phyloP scores from a whole-genome alignment of 1,140 invertebrate genomes.

The Conopomorpha cramerella region DNA sequence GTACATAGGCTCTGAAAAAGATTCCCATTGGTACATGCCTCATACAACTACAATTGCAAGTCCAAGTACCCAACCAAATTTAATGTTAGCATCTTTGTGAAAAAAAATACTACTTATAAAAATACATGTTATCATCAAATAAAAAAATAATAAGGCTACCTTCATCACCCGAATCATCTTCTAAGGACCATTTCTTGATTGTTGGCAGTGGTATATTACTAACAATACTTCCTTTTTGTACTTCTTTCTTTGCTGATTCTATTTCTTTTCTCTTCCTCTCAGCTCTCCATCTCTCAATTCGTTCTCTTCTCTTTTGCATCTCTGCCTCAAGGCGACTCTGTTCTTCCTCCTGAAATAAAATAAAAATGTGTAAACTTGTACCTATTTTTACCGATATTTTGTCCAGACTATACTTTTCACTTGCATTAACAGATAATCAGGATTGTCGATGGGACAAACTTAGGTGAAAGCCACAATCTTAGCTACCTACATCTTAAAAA shows the following conservation, averaged over 20 bases:
- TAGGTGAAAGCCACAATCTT: conserved; percentile 6
- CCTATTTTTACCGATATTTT: too few species aligned
- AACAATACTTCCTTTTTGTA: conserved; percentile 63
- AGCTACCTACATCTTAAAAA: conserved; percentile 5
- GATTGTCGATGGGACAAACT: conserved; percentile 9
- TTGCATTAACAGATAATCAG: too few species aligned
- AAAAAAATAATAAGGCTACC: conserved; percentile 41
- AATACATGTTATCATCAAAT: too few species aligned
- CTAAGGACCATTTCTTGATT: conserved; percentile 89
- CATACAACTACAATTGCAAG: too few species aligned
- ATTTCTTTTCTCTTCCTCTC: conserved; percentile 86
- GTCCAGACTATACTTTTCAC: too few species aligned
- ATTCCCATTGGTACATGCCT: too few species aligned
- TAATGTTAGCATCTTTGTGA: too few species aligned
- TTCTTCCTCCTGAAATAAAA: conserved; percentile 86
- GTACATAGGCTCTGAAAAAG: too few species aligned
- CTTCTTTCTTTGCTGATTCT: conserved; percentile 77
- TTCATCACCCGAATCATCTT: conserved; percentile 85
- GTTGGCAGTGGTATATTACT: conserved; percentile 62
- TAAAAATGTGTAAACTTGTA: too few species aligned
- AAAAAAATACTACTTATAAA: too few species aligned
- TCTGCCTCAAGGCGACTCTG: conserved; percentile 90
- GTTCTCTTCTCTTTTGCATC: conserved; percentile 94
- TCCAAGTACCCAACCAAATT: too few species aligned
- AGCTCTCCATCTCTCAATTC: conserved; percentile 90